Percentiles rank a stretch among this genome's conserved stretches.
These are phyloP conservation scores for Nannoperca obscura DNA, from an alignment of 2,797 vertebrate species.

Conservation along the genomic window DNA sequence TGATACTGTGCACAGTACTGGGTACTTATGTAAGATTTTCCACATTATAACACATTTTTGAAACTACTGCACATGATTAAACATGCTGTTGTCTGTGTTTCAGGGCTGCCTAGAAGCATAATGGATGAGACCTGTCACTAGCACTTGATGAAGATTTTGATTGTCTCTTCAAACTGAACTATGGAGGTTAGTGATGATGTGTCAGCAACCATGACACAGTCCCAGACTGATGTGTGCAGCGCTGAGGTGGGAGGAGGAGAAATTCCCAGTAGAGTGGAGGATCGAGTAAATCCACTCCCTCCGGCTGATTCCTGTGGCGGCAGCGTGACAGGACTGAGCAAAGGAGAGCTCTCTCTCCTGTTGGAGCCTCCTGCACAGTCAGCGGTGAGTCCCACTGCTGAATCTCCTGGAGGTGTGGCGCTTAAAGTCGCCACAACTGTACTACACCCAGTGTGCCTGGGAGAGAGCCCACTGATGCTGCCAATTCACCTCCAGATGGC, in stretches of 20 bases:
- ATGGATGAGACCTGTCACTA: conserved; percentile 71
- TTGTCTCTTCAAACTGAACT: conserved; percentile 49
- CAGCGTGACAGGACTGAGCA: conserved; percentile 86
- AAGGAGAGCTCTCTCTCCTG: conserved; percentile 87
- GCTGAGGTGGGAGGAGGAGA: conserved; percentile 60
- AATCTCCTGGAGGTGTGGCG: conserved; percentile 90
- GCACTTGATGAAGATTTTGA: conserved; percentile 70
- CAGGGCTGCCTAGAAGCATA: conserved; percentile 64
- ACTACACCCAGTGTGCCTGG: conserved; percentile 95
- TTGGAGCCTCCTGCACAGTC: conserved; percentile 84
- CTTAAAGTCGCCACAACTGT: conserved; percentile 95
- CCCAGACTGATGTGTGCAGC: conserved; percentile 80
- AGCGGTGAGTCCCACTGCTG: conserved; percentile 84
- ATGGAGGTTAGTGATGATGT: conserved; percentile 91
- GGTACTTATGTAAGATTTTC: not conserved
- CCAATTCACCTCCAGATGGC: conserved; percentile 93
- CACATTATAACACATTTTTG: not conserved
- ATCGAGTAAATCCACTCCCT: conserved; percentile 84
- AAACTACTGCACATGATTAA: not conserved
- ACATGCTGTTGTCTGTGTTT: conserved; percentile 51
- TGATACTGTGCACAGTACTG: not conserved
- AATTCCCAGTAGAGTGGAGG: conserved; percentile 86
- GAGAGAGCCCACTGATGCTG: conserved; percentile 93
- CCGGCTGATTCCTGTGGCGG: conserved; percentile 89
- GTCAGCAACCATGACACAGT: conserved; percentile 84